phyloP scores from a whole-genome alignment of 2,113 vertebrate genomes.

The Desmodus rotundus region DNA sequence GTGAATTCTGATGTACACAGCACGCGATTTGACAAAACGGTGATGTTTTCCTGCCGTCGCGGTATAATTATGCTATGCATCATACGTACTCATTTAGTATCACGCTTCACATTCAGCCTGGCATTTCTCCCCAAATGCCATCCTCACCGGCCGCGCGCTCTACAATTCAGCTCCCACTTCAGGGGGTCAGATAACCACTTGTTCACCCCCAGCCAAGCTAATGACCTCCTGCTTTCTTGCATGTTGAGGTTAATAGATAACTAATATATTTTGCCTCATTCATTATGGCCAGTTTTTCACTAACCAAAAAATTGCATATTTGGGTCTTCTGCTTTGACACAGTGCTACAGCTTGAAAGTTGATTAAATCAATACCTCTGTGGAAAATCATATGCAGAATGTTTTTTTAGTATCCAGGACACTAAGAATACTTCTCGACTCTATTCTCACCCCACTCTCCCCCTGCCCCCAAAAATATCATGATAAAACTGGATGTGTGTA shows the following conservation, averaged over 20 bases:
- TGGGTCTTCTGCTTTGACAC: constrained; percentile 56
- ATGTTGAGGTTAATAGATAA: constrained; percentile 62
- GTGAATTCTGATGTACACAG: constrained; percentile 31
- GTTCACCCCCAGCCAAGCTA: neutral
- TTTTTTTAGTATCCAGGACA: neutral
- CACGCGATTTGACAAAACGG: constrained; percentile 23
- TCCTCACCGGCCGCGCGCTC: constrained; percentile 15
- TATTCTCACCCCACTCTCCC: neutral
- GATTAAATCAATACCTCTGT: constrained; percentile 62
- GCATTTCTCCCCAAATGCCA: constrained; percentile 66
- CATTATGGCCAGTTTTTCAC: constrained; percentile 45
- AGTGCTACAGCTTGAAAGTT: constrained; percentile 51
- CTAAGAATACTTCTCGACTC: constrained; percentile 19
- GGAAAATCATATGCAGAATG: constrained; percentile 52
- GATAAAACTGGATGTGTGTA: neutral
- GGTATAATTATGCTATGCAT: constrained; percentile 1
- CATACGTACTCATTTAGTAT: constrained; percentile 56
- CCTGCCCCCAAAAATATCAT: neutral
- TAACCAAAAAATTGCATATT: constrained; percentile 42
- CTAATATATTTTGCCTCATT: constrained; percentile 54
- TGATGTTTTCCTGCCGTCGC: constrained; percentile 30
- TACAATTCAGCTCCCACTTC: constrained; percentile 53
- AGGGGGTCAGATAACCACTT: neutral
- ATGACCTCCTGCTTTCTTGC: constrained; percentile 59
- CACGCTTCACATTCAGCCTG: constrained; percentile 46